Percentiles rank a stretch among this genome's conserved stretches.
These are phyloP conservation scores for Sitodiplosis mosellana DNA, from an alignment of 1,140 invertebrate genomes.

Conservation along the genomic window DNA sequence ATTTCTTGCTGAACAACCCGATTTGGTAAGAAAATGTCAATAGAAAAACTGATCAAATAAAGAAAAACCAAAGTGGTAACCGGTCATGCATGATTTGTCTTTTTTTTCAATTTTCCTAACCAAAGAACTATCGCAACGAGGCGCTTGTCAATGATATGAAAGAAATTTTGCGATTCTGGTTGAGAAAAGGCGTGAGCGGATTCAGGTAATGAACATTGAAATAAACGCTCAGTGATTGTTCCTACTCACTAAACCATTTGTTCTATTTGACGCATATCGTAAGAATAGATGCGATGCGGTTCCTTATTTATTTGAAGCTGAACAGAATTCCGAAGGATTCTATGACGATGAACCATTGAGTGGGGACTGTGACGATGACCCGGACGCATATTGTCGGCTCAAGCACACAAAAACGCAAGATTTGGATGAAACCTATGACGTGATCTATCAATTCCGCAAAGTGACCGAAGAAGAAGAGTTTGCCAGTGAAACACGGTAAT, in stretches of 20 bases:
- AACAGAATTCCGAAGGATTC: slow-evolving; percentile 26
- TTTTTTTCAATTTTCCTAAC: too few species aligned
- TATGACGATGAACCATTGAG: slow-evolving; percentile 36
- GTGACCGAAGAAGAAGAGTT: slow-evolving; percentile 29
- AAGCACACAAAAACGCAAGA: slow-evolving; percentile 43
- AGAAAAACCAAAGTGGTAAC: slow-evolving; percentile 3
- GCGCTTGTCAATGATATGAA: slow-evolving; percentile 25
- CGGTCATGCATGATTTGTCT: too few species aligned
- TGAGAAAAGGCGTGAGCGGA: slow-evolving; percentile 8
- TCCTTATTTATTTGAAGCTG: slow-evolving; percentile 34
- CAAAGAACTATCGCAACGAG: slow-evolving; percentile 33
- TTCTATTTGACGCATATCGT: slow-evolving; percentile 34
- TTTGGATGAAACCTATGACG: slow-evolving; percentile 34
- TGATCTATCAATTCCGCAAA: slow-evolving; percentile 38
- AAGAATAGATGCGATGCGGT: slow-evolving; percentile 42
- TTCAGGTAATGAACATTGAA: neutral
- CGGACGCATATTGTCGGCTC: slow-evolving; percentile 33
- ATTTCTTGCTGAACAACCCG: slow-evolving; percentile 26
- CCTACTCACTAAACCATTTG: neutral
- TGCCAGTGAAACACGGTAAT: slow-evolving; percentile 26
- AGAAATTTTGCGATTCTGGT: slow-evolving; percentile 9
- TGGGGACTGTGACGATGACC: slow-evolving; percentile 14
- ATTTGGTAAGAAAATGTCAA: slow-evolving; percentile 29
- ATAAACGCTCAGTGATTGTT: neutral
- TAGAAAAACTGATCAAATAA: neutral